Evolutionary conservation across 2,797 vertebrate genomes (phyloP).

Genomic region (Pipistrellus pipistrellus): DNA sequence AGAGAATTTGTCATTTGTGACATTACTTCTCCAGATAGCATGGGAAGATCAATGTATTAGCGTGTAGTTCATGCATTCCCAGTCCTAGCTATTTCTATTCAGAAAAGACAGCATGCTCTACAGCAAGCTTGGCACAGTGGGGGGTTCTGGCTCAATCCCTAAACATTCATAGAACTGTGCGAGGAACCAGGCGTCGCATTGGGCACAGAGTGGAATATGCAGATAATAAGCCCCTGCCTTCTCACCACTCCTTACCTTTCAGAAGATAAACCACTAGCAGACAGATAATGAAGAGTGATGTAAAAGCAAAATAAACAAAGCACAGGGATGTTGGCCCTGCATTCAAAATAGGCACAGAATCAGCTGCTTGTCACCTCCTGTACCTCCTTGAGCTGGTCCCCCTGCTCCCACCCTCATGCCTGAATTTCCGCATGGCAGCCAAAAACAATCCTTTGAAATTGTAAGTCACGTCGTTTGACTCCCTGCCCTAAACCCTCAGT

Average conservation of each 20-base stretch:
- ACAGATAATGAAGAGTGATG: neutral
- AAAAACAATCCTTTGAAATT: neutral
- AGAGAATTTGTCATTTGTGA: conserved; percentile 69
- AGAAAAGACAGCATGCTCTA: conserved; percentile 40
- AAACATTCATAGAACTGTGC: neutral
- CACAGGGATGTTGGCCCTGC: neutral
- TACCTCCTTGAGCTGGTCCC: neutral
- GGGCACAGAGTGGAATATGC: neutral
- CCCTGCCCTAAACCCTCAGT: neutral
- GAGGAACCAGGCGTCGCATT: neutral
- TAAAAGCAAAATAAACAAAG: neutral
- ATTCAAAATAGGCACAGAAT: neutral
- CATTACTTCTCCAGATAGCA: conserved; percentile 72
- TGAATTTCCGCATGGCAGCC: neutral
- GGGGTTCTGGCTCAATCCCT: neutral
- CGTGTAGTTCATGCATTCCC: conserved; percentile 68
- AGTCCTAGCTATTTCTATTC: conserved; percentile 71
- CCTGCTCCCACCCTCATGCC: neutral
- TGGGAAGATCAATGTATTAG: conserved; percentile 76
- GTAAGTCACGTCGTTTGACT: neutral
- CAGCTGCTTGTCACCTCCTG: neutral
- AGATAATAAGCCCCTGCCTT: neutral
- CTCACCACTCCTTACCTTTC: neutral
- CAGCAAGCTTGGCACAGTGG: neutral
- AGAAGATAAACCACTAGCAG: neutral